phyloP scores from a whole-genome alignment of 2,797 vertebrate species.

The Gadopsis bispinosus region DNA sequence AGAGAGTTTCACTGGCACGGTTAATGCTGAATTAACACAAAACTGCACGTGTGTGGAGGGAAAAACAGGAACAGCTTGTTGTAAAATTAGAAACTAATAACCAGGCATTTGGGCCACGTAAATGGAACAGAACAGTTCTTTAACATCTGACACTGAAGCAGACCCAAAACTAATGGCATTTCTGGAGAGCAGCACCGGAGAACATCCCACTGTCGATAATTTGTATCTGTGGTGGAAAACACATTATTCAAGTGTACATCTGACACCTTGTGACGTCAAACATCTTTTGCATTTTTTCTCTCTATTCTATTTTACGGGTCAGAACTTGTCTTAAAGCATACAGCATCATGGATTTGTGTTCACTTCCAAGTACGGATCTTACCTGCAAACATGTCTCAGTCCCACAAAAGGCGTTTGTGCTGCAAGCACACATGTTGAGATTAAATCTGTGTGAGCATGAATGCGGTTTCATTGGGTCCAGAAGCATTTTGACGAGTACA shows the following conservation, averaged over 20 bases:
- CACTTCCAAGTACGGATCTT: not conserved
- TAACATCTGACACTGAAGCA: not conserved
- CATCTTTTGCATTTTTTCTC: too few relatives aligned
- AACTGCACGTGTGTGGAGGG: not conserved
- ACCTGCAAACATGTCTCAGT: not conserved
- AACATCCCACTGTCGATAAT: not conserved
- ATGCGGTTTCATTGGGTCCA: not conserved
- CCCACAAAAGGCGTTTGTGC: not conserved
- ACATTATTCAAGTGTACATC: not conserved
- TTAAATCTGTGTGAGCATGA: not conserved
- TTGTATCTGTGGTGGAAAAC: not conserved
- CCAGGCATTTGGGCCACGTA: not conserved
- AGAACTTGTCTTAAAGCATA: not conserved
- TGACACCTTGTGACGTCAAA: not conserved
- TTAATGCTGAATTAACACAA: slow-evolving; percentile 12
- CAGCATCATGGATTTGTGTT: not conserved
- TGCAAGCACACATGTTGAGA: not conserved
- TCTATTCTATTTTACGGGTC: not conserved
- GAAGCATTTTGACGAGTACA: too few relatives aligned
- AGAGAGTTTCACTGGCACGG: not conserved
- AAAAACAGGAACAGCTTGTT: slow-evolving; percentile 6
- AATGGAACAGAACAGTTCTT: not conserved
- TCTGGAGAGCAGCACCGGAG: not conserved
- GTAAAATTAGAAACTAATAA: slow-evolving; percentile 5
- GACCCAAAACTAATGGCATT: not conserved